A percentile compares a stretch with the other conserved stretches of the same genome.
Conservation (phyloP, 2,888 invertebrate genomes). For the Tanypteryx hageni region DNA sequence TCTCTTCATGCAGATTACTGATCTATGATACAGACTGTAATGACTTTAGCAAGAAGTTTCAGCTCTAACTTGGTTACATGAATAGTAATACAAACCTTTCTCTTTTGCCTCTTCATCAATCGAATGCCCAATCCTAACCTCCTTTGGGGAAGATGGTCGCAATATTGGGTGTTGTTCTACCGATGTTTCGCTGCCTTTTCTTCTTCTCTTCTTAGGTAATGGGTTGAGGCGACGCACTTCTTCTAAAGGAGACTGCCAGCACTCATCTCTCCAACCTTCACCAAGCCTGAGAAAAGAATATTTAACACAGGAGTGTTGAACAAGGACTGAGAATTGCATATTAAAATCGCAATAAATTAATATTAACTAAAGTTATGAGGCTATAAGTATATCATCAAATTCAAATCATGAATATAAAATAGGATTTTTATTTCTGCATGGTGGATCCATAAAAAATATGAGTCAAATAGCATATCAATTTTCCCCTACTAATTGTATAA, state of each 20-base stretch:
- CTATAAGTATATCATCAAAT: too few relatives aligned
- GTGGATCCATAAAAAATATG: too few relatives aligned
- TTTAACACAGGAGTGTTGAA: background rate
- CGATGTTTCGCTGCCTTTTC: conserved; percentile 26
- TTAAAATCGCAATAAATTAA: too few relatives aligned
- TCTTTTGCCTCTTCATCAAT: background rate
- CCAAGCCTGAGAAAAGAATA: conserved; percentile 76
- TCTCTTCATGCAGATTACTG: too few relatives aligned
- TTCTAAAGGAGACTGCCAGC: conserved; percentile 75
- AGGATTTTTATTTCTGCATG: background rate
- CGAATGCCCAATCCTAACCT: background rate
- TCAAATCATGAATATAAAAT: background rate
- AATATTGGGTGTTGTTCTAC: conserved; percentile 34
- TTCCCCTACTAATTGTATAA: too few relatives aligned
- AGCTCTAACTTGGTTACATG: too few relatives aligned
- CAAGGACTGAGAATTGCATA: too few relatives aligned
- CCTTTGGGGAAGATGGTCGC: background rate
- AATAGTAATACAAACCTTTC: background rate
- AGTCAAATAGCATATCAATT: too few relatives aligned
- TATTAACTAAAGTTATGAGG: too few relatives aligned
- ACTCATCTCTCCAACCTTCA: conserved; percentile 77
- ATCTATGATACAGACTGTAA: background rate
- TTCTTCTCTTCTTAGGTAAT: conserved; percentile 35
- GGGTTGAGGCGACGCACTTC: conserved; percentile 71
- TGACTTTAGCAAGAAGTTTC: background rate